These are phyloP conservation scores for Periplaneta americana DNA, from an alignment of 1,140 invertebrate species.

Conservation along the genomic window DNA sequence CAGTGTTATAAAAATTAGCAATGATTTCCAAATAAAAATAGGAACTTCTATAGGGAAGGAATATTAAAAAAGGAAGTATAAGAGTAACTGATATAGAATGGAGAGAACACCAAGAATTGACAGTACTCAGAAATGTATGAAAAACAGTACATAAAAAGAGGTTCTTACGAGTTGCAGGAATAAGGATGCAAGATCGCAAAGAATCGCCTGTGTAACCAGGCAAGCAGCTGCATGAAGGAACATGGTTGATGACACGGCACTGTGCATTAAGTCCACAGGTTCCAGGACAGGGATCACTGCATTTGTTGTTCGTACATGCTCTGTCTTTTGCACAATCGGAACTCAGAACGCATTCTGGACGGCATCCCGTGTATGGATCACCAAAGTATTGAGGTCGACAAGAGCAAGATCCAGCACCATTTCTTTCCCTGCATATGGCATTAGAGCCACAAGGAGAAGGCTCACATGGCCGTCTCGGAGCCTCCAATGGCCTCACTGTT, in stretches of 20 bases:
- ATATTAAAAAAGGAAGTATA: not conserved
- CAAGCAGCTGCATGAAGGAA: constrained; percentile 33
- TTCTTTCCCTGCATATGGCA: constrained; percentile 30
- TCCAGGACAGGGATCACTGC: constrained; percentile 34
- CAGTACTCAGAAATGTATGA: not conserved
- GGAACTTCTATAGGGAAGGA: no score
- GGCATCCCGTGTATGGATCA: constrained; percentile 30
- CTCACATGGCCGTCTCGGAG: constrained; percentile 26
- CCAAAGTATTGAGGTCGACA: constrained; percentile 34
- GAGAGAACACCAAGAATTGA: not conserved
- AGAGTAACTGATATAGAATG: not conserved
- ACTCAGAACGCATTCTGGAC: constrained; percentile 31
- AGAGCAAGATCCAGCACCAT: constrained; percentile 32
- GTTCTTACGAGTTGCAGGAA: constrained; percentile 27
- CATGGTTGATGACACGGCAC: constrained; percentile 36
- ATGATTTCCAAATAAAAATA: not conserved
- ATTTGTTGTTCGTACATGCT: constrained; percentile 36
- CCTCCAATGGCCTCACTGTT: constrained; percentile 13
- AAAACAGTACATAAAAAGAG: not conserved
- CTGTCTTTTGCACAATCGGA: constrained; percentile 35
- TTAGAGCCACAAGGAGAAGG: constrained; percentile 36
- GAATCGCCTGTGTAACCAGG: constrained; percentile 32
- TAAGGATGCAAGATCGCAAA: constrained; percentile 28
- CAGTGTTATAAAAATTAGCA: not conserved
- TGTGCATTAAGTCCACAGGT: constrained; percentile 35